Conservation (phyloP, 1,140 invertebrate genomes). For the Drosophila kanapiae region DNA sequence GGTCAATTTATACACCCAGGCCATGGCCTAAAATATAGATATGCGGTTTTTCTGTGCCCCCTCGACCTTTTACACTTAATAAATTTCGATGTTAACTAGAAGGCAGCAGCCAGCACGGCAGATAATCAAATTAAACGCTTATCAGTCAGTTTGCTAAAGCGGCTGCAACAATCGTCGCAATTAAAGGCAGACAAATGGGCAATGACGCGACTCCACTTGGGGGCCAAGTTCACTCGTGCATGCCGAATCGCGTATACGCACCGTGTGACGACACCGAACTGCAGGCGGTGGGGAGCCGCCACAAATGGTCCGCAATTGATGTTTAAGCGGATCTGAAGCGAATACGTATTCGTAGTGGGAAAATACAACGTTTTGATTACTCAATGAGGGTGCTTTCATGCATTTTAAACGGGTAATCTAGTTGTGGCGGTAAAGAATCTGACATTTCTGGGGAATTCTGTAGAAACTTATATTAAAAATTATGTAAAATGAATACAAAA, state of each 20-base stretch:
- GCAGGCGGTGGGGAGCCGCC: conserved; percentile 18
- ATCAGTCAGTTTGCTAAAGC: conserved; percentile 56
- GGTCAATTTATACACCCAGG: conserved; percentile 30
- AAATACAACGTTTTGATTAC: conserved; percentile 13
- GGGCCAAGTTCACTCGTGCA: conserved; percentile 65
- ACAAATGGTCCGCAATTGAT: conserved; percentile 44
- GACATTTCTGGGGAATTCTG: no score
- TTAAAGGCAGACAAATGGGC: conserved; percentile 58
- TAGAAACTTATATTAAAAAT: not conserved
- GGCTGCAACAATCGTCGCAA: conserved; percentile 56
- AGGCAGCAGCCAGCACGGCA: conserved; percentile 8
- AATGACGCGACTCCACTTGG: conserved; percentile 41
- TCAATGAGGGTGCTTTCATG: conserved; percentile 6
- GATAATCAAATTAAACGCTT: conserved; percentile 69
- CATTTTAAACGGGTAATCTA: not conserved
- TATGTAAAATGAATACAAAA: no score
- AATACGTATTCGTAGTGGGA: conserved; percentile 3
- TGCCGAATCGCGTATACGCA: conserved; percentile 73
- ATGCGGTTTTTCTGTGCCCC: conserved; percentile 3
- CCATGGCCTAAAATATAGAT: conserved; percentile 38
- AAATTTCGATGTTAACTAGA: conserved; percentile 29
- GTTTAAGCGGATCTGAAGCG: conserved; percentile 59
- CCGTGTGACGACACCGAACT: conserved; percentile 39
- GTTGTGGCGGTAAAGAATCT: not conserved
- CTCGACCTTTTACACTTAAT: conserved; percentile 58